Base-by-base conservation (phyloP, 1,140 invertebrate genomes). In the Gyrodactylus salaris region DNA sequence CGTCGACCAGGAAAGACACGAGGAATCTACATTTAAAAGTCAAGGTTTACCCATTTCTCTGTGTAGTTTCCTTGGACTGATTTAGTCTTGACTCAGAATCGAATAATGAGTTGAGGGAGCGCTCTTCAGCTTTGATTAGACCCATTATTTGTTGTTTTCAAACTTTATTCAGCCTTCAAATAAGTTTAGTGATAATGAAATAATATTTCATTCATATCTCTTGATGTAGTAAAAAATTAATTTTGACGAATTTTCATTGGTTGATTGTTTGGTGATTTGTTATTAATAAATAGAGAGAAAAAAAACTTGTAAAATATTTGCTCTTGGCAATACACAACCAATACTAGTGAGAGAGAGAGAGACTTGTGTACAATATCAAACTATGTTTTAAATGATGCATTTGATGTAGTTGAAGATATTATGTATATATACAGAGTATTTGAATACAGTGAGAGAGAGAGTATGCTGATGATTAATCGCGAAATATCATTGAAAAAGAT, bases 1-100 rank as follows among this genome's bases (percentile, higher is more conserved):
- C 72, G 26, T 73, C 72, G 2, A 73, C 72, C 26, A 73, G 26
- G 26, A 73, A 73, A 23, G 72, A 73, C 20, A 73, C 72, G 24
- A 73, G 26, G 26, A 73, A 73, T 1, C 72, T 73, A 20, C 27
- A 73, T 1, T 34, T 16, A 23, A 72, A 72, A 72, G 2, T 69
- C 2, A 20, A 69, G n/a, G 1, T 54, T 22, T 54, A 27, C 34
- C 34, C 34, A 54, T 54, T 54, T 7, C 34, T n/a, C n/a, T n/a
- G n/a, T n/a, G 34, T 16, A 54, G 34, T n/a, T 54, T 54, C 34
- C n/a, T 16, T 54, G 7, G 34, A 16, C 34, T 54, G n/a, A 54
- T 16, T 54, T 54, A 54, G n/a, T 54, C 7, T n/a, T 54, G 7
- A 16, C 7, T 54, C 34, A 54, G 34, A 54, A 54, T 54, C n/a